phyloP scores from a whole-genome alignment of 2,888 invertebrate species.

The Stegana nigrithorax region DNA sequence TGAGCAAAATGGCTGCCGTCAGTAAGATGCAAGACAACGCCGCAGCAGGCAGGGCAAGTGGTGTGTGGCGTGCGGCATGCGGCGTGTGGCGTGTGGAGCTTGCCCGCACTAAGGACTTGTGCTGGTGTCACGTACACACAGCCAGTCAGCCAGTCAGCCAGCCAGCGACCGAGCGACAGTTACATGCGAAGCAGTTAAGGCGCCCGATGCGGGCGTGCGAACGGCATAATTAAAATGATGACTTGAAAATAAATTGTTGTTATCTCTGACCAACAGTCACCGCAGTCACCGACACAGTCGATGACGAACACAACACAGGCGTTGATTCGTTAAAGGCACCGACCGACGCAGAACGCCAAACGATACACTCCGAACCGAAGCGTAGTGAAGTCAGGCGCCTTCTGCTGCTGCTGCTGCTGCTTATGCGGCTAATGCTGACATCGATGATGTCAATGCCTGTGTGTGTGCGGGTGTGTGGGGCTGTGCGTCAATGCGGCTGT shows the following conservation, averaged over 20 bases:
- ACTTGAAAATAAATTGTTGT: constrained; percentile 66
- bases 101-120: constrained; percentile 5
- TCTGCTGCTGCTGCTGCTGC: too few relatives aligned
- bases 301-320: neutral
- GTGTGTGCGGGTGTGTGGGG: neutral
- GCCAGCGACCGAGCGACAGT: constrained; percentile 52
- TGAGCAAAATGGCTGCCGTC: constrained; percentile 62
- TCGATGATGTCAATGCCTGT: constrained; percentile 15
- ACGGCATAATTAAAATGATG: constrained; percentile 66
- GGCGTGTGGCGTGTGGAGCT: constrained; percentile 49
- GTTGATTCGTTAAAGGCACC: constrained; percentile 9
- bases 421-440: constrained; percentile 3
- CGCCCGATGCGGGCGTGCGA: constrained; percentile 50
- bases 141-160: too few relatives aligned
- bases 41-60: neutral
- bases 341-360: neutral
- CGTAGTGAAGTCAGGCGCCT: neutral
- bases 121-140: constrained; percentile 8
- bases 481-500: constrained; percentile 46
- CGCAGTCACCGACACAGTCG: constrained; percentile 4
- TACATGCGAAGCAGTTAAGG: too few relatives aligned
- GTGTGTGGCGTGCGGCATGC: constrained; percentile 28
- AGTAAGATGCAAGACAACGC: neutral
- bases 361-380: constrained; percentile 23
- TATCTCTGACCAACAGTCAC: constrained; percentile 67